Evolutionary conservation across 2,888 invertebrate species (phyloP).

Genomic region (Eupithecia dodoneata): DNA sequence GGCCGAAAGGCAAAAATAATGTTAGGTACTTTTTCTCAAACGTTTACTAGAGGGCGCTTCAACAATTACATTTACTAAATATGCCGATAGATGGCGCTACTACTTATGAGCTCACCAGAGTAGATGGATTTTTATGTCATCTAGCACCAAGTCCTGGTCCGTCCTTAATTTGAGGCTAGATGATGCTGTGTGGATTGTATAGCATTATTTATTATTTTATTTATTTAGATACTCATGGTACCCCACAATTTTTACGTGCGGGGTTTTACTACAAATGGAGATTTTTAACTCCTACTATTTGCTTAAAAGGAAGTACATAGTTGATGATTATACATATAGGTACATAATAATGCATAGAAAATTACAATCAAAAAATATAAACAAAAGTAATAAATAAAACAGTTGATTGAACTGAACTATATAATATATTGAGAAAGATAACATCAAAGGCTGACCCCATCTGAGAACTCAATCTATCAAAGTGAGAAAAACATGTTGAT

Average conservation of each 20-base stretch:
- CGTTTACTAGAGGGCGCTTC: not conserved
- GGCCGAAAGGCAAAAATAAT: not conserved
- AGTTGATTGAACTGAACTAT: not conserved
- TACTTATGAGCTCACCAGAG: not conserved
- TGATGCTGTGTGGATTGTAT: no score
- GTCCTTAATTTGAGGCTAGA: no score
- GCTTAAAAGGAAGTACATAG: no score
- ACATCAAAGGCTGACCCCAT: slow-evolving; percentile 7
- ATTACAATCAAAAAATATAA: no score
- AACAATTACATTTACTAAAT: not conserved
- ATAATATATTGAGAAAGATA: no score
- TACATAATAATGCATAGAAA: no score
- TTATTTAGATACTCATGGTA: not conserved
- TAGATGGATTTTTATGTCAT: no score
- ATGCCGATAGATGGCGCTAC: not conserved
- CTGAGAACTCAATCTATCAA: slow-evolving; percentile 1
- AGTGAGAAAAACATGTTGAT: slow-evolving; percentile 28
- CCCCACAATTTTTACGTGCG: not conserved
- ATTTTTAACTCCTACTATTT: no score
- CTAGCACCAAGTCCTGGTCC: no score
- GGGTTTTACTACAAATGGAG: not conserved
- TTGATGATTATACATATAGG: no score
- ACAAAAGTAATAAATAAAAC: not conserved
- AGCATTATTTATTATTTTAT: no score
- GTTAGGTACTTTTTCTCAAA: not conserved